Base-by-base conservation (phyloP, 2,888 invertebrate species). In the Helicoverpa assulta region DNA sequence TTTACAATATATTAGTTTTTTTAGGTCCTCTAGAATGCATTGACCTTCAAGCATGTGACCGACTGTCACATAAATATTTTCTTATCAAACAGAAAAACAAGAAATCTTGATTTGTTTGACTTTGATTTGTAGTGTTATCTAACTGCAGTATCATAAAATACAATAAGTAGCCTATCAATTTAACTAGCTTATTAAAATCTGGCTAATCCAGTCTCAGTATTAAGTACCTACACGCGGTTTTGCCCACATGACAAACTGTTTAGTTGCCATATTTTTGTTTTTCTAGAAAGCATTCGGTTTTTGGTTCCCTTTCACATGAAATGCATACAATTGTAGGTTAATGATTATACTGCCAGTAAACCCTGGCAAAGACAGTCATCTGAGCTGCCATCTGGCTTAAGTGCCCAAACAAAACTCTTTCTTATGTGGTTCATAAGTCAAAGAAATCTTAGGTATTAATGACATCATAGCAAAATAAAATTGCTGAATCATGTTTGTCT, bases 21-120 rank as follows among this genome's bases (percentile, higher is more conserved):
- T 60, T 56, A 37, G 40, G 47, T 10, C 18, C 0, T 21, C 8
- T 81, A 78, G 77, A 79, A 78, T 78, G 75, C 73, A 80, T 82
- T 92, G 94, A 94, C 95, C 95, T 95, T 94, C 92, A 94, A 83
- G 85, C 90, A 93, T 93, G 91, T 94, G 93, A 95, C 92, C 88
- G 89, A 76, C 81, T 88, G 87, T 88, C 86, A 86, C 80, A 80
- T 80, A 59, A 65, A 53, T 73, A 71, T 58, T 63, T 61, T 75
- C 78, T 83, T 85, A 86, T 83, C 87, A 83, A 56, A 21, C 56
- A 18, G 0, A 60, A 67, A 47, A 57, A 58, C 47, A 69, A 47
- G 19, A 73, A 80, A 73, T 81, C 55, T 69, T 54, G 64, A 60
- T 60, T 63, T 40, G 33, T 26, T 50, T 75, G 56, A 66, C 69